phyloP scores from a whole-genome alignment of 2,888 invertebrate genomes.

The Bimastos eiseni region DNA sequence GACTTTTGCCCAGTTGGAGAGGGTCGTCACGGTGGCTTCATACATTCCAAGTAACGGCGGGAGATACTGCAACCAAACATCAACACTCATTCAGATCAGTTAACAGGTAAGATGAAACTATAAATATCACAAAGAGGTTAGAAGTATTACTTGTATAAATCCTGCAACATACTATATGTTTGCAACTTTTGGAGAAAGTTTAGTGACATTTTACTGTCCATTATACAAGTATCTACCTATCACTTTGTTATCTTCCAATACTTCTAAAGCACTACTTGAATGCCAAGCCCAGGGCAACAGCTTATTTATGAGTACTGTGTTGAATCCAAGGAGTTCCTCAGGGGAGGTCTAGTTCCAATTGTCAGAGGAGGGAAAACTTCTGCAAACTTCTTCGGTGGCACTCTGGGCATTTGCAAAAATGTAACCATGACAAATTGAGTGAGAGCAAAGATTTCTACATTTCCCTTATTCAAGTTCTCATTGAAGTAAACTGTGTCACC shows the following conservation, averaged over 20 bases:
- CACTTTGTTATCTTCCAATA: not conserved
- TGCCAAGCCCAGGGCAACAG: no score
- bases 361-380: no score
- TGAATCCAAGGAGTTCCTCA: no score
- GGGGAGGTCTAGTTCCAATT: no score
- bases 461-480: no score
- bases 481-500: no score
- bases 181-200: not conserved
- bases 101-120: not conserved
- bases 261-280: no score
- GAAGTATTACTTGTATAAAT: not conserved
- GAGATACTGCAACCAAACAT: constrained; percentile 25
- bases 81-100: not conserved
- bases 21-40: not conserved
- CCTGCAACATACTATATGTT: not conserved
- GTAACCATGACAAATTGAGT: no score
- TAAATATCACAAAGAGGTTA: not conserved
- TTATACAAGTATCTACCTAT: not conserved
- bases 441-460: no score
- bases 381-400: no score
- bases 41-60: constrained; percentile 22
- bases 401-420: no score
- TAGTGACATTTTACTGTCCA: not conserved
- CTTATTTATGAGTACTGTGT: no score
- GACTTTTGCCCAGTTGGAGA: constrained; percentile 21